Evolutionary conservation across 2,113 vertebrate species (phyloP), one percentile per base, ranked within the genome.

Genomic region (Corynorhinus townsendii): DNA sequence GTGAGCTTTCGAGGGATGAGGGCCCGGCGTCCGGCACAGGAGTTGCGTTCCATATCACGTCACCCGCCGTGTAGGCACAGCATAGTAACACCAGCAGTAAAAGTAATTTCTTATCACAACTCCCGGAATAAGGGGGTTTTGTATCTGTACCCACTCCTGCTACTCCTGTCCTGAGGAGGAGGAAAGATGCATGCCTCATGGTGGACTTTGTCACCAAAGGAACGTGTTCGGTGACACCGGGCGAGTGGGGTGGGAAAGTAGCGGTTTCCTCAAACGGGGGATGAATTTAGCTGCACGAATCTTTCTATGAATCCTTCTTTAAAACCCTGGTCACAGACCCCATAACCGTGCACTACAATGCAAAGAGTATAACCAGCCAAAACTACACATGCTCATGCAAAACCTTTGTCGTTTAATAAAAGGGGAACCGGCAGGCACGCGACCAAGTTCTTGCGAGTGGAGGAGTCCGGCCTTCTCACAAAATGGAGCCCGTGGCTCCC

Each of bases 201-300:
- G n/a, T n/a, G 79, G 92, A 69, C 33, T 86, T 90, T 75, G 86
- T 94, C 72, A 80, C 64, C 71, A 89, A 80, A 95, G 54, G 38
- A 85, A 47, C 77, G 64, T 88, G 35, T 49, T 69, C 19, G 22
- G 14, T 83, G 89, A 93, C 89, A 93, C 7, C 76, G n/a, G 30
- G 35, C 38, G 19, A 81, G 24, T 28, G 69, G 82, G 69, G 87
- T 28, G n/a, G 20, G 43, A 73, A 91, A 89, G 45, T 59, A 76
- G 66, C 28, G 71, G 43, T 11, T 47, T 56, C n/a, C 28, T 77
- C 69, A 40, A 66, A 84, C 24, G 47, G 56, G 35, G 64, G 80
- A 84, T 89, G 95, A 62, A 72, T 43, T 94, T 62, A 24, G 35
- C 62, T 82, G 77, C 43, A 45, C 5, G 86, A 47, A n/a, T 91